These are phyloP conservation scores for Oreortyx pictus DNA, from an alignment of 2,797 vertebrate genomes.

Conservation along the genomic window DNA sequence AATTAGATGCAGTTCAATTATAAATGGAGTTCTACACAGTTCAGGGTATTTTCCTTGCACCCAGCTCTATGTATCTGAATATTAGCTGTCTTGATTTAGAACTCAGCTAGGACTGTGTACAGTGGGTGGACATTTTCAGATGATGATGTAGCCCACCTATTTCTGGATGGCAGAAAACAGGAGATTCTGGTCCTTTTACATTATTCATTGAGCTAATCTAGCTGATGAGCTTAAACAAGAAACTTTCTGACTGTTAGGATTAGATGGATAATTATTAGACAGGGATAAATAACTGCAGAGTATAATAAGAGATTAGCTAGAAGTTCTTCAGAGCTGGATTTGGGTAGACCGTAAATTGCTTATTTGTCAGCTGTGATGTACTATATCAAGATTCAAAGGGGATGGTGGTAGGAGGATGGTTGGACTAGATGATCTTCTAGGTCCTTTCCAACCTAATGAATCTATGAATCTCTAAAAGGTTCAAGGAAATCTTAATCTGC, in stretches of 20 bases:
- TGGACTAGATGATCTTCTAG: no score
- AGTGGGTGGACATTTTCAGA: neutral
- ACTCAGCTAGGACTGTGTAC: no score
- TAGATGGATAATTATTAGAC: neutral
- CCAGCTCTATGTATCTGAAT: neutral
- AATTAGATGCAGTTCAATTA: no score
- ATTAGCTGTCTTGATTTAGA: fast-evolving
- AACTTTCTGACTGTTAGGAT: neutral
- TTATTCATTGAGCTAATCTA: neutral
- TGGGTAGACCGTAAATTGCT: fast-evolving
- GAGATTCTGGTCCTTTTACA: neutral
- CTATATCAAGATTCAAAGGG: neutral
- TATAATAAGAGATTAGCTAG: neutral
- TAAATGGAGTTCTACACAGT: fast-evolving
- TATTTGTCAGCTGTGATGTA: neutral
- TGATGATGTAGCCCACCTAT: neutral
- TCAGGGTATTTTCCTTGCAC: neutral
- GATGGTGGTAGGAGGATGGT: no score
- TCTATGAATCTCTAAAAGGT: neutral
- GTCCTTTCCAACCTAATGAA: no score
- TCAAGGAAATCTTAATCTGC: neutral
- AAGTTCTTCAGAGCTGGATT: neutral
- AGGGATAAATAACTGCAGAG: neutral
- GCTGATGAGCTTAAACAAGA: neutral
- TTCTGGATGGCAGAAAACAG: neutral